Conservation (phyloP, 2,888 invertebrate species). For the Drosophila conformis region DNA sequence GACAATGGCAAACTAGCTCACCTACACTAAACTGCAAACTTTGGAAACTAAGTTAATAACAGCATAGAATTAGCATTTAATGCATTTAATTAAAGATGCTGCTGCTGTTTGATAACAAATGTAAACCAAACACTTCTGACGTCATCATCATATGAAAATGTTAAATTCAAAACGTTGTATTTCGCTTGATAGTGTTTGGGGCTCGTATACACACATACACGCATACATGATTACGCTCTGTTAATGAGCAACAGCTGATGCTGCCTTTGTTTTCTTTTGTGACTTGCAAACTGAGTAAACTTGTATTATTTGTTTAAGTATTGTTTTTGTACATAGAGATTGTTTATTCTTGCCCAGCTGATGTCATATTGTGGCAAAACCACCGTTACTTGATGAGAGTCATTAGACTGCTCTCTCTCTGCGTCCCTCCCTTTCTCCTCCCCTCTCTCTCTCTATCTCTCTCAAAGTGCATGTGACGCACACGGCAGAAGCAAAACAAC, state of each 20-base stretch:
- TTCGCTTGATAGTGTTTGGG: constrained; percentile 42
- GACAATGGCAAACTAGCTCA: constrained; percentile 6
- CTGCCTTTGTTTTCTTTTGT: constrained; percentile 34
- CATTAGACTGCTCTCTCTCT: constrained; percentile 4
- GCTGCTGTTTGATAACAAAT: neutral
- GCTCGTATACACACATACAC: constrained; percentile 6
- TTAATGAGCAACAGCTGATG: constrained; percentile 75
- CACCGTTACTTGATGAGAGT: constrained; percentile 41
- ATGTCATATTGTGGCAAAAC: constrained; percentile 57
- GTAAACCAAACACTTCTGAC: constrained; percentile 16
- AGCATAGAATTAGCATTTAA: neutral
- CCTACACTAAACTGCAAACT: constrained; percentile 42
- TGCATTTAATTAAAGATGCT: neutral
- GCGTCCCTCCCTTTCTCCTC: neutral
- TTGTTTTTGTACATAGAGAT: constrained; percentile 26
- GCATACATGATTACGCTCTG: constrained; percentile 15
- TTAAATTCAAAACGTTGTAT: neutral
- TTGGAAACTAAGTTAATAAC: neutral
- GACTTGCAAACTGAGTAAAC: constrained; percentile 56
- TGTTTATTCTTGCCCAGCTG: constrained; percentile 65
- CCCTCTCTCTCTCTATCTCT: neutral
- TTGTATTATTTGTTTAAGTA: constrained; percentile 49
- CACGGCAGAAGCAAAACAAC: constrained; percentile 4
- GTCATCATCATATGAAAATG: constrained; percentile 28
- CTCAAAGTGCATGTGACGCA: constrained; percentile 50